Conservation (phyloP, 2,113 vertebrate genomes). For the Calyptomena viridis region DNA sequence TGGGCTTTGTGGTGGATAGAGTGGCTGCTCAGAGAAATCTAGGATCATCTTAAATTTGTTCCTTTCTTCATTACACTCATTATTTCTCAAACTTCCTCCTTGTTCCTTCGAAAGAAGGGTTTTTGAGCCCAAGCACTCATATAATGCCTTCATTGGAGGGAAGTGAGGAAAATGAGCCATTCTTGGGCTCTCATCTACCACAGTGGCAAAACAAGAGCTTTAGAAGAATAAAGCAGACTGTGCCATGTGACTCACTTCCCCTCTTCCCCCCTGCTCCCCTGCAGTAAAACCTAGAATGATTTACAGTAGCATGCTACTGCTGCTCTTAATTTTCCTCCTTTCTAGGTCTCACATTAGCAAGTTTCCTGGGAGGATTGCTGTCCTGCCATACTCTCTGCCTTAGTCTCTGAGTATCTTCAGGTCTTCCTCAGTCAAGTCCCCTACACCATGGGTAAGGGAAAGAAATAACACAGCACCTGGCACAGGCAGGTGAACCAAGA, state of each 20-base stretch:
- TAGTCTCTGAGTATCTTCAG: background rate
- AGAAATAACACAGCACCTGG: background rate
- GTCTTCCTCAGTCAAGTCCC: background rate
- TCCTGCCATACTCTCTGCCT: accelerated
- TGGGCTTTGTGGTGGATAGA: background rate
- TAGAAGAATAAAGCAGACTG: background rate
- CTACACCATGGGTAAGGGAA: too few species aligned
- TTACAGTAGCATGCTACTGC: background rate
- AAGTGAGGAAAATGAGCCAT: background rate
- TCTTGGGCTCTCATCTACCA: background rate
- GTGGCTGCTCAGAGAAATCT: background rate
- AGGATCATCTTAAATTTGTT: background rate
- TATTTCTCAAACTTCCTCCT: background rate
- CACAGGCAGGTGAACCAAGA: background rate
- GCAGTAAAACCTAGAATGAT: background rate
- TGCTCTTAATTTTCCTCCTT: background rate
- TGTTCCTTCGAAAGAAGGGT: background rate
- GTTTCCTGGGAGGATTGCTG: accelerated
- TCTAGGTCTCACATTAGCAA: background rate
- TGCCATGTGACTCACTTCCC: background rate
- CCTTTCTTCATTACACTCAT: background rate
- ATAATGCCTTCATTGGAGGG: background rate
- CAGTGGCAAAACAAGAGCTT: background rate
- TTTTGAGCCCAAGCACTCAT: background rate
- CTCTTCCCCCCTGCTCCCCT: background rate